Conservation (phyloP, 2,797 vertebrate genomes). For the Taenioides sp. region DNA sequence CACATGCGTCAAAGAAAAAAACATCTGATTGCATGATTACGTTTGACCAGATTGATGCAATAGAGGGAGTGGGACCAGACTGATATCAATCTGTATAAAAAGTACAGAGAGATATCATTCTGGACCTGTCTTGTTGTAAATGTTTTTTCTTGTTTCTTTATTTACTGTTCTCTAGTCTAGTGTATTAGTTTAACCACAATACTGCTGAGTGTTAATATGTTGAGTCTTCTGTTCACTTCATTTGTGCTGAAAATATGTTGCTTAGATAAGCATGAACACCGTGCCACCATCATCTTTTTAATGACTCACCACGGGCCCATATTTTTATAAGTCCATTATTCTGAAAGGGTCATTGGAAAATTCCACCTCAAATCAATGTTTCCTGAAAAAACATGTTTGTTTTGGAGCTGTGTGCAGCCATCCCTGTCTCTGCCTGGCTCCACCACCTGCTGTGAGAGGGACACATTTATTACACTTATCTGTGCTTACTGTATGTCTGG, state of each 20-base stretch:
- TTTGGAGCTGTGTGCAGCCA: conserved; percentile 36
- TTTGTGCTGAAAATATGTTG: not conserved
- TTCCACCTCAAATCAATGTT: conserved; percentile 48
- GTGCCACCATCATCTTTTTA: conserved; percentile 1
- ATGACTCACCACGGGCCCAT: conserved; percentile 7
- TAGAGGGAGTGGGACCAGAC: too few species aligned
- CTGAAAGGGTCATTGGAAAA: conserved; percentile 52
- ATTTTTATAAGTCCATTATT: conserved; percentile 34
- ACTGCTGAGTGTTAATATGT: not conserved
- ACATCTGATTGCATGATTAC: too few species aligned
- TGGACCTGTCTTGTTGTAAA: too few species aligned
- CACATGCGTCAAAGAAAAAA: too few species aligned
- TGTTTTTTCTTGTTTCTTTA: too few species aligned
- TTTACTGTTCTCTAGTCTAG: too few species aligned
- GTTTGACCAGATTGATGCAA: too few species aligned
- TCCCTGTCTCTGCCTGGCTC: conserved; percentile 40
- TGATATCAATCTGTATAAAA: too few species aligned
- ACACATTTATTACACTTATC: conserved; percentile 45
- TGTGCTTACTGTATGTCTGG: conserved; percentile 3
- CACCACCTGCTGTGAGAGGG: conserved; percentile 55
- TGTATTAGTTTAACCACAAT: conserved; percentile 2
- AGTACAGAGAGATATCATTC: too few species aligned
- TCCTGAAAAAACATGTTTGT: conserved; percentile 74
- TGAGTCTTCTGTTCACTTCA: not conserved
- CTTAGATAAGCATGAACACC: not conserved